These are phyloP conservation scores for Mirza zaza DNA, from an alignment of 2,113 vertebrate species.

Conservation along the genomic window DNA sequence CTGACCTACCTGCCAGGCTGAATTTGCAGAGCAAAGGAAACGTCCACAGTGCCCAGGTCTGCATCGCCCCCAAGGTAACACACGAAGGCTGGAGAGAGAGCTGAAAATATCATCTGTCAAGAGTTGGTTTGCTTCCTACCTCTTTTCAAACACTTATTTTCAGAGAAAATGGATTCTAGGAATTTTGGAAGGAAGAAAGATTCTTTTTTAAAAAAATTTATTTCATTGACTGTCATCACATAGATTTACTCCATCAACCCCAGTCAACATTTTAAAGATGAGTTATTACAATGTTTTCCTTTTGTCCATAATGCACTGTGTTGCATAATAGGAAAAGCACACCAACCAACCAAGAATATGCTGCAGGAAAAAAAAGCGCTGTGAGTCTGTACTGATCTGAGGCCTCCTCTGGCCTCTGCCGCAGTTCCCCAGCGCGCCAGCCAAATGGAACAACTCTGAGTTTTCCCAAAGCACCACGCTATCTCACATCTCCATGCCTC, in stretches of 20 bases:
- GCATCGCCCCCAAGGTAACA: not conserved
- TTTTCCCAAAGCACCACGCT: not conserved
- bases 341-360: not conserved
- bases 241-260: not conserved
- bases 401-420: not conserved
- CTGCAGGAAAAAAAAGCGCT: not conserved
- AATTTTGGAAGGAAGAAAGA: not conserved
- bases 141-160: not conserved
- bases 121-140: not conserved
- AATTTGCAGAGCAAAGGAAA: conserved; percentile 26
- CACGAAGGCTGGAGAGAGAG: not conserved
- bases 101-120: not conserved
- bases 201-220: not conserved
- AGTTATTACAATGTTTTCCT: not conserved
- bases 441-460: not conserved
- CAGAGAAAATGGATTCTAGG: not conserved
- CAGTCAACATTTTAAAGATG: not conserved
- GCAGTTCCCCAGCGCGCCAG: not conserved
- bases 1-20: conserved; percentile 66
- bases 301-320: not conserved
- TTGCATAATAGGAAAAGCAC: not conserved
- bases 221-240: not conserved
- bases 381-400: not conserved
- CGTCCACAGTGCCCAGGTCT: conserved; percentile 31
- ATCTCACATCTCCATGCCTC: not conserved